A percentile compares a stretch with the other conserved stretches of the same genome.
phyloP scores from a whole-genome alignment of 2,888 invertebrate species.

The Boloria euphrosyne region DNA sequence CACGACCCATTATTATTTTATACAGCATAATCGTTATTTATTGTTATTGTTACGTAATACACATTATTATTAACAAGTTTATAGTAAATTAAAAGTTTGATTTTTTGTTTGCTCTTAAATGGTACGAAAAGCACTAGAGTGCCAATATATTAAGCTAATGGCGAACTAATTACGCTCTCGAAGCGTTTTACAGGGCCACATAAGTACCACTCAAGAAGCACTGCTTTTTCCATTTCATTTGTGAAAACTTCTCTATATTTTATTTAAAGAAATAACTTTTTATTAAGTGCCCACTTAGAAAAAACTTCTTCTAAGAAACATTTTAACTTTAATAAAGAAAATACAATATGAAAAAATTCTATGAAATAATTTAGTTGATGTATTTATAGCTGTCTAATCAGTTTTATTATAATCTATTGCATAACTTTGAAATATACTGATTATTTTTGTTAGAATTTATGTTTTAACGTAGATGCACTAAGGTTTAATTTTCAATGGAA shows the following conservation, averaged over 20 bases:
- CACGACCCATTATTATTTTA: too few relatives aligned
- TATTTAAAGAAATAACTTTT: slow-evolving; percentile 30
- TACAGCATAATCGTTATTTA: too few relatives aligned
- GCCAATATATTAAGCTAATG: slow-evolving; percentile 73
- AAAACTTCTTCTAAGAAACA: slow-evolving; percentile 18
- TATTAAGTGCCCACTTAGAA: slow-evolving; percentile 21
- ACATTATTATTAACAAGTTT: slow-evolving; percentile 26
- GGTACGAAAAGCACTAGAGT: slow-evolving; percentile 53
- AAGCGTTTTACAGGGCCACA: slow-evolving; percentile 64
- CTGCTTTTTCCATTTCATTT: slow-evolving; percentile 47
- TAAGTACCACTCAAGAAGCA: slow-evolving; percentile 66
- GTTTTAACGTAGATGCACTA: slow-evolving; percentile 16
- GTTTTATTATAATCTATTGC: neutral
- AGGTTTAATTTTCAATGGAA: slow-evolving; percentile 51
- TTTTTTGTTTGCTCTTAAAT: slow-evolving; percentile 58
- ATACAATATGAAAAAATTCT: slow-evolving; percentile 11
- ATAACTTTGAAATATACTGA: neutral
- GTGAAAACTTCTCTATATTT: slow-evolving; percentile 40
- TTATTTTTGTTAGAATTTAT: neutral
- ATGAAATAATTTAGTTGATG: neutral
- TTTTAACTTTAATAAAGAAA: slow-evolving; percentile 10
- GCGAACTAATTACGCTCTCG: slow-evolving; percentile 72
- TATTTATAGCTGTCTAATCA: neutral
- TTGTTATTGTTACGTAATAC: too few relatives aligned
- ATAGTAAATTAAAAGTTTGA: slow-evolving; percentile 51